Evolutionary conservation across 2,113 vertebrate species (phyloP).

Genomic region (Apteryx owenii): DNA sequence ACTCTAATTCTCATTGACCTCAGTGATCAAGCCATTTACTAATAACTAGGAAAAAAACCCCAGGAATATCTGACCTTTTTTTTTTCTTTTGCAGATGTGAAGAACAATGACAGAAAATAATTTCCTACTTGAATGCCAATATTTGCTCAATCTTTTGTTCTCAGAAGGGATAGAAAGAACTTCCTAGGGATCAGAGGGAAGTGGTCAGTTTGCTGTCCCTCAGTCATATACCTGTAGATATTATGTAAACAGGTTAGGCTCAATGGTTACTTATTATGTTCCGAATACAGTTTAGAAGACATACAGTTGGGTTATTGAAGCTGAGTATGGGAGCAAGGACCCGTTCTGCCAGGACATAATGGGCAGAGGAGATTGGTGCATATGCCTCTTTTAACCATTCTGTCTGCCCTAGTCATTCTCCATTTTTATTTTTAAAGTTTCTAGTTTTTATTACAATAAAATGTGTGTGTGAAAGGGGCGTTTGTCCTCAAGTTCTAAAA

Average conservation of each 20-base stretch:
- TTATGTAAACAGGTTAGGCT: background rate
- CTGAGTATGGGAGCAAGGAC: background rate
- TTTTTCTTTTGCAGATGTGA: background rate
- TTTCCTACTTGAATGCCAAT: background rate
- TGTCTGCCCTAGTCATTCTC: background rate
- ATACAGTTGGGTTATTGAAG: background rate
- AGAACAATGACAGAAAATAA: background rate
- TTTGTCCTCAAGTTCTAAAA: background rate
- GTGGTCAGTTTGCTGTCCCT: background rate
- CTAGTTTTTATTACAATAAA: background rate
- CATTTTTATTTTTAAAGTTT: conserved; percentile 1
- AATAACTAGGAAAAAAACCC: background rate
- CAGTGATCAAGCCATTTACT: background rate
- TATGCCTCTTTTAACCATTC: background rate
- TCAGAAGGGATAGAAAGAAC: background rate
- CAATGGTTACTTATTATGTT: background rate
- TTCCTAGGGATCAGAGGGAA: background rate
- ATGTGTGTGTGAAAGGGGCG: background rate
- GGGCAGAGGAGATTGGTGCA: background rate
- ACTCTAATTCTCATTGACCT: background rate
- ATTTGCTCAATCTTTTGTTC: background rate
- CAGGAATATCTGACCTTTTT: background rate
- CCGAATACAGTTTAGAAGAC: background rate
- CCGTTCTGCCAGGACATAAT: background rate
- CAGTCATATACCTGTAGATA: background rate